These are phyloP conservation scores for Drosophila infuscata DNA, from an alignment of 2,888 invertebrate genomes.

Conservation along the genomic window DNA sequence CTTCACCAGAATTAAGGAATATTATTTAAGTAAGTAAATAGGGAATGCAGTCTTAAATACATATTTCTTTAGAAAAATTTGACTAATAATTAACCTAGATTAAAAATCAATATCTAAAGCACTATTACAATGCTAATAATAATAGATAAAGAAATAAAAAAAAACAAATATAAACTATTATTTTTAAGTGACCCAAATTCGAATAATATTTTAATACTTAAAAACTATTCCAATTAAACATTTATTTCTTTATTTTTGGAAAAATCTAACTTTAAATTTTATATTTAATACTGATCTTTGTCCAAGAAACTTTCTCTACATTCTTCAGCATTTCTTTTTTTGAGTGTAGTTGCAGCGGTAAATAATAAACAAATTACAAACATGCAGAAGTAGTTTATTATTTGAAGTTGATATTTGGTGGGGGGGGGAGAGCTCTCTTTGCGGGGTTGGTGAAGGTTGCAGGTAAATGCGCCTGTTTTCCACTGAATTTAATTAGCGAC, in stretches of 20 bases:
- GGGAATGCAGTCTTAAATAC: accelerated
- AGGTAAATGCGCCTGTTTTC: conserved; percentile 75
- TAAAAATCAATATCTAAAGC: neutral
- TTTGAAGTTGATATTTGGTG: conserved; percentile 22
- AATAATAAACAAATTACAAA: conserved; percentile 57
- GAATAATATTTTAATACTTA: too few relatives aligned
- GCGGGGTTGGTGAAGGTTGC: neutral
- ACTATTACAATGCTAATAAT: neutral
- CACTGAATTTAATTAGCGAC: conserved; percentile 80
- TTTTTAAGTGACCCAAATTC: neutral
- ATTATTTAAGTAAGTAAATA: neutral
- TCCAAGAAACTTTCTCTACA: neutral
- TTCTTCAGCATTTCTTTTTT: neutral
- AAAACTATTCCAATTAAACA: neutral
- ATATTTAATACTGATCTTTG: neutral
- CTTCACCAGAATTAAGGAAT: neutral
- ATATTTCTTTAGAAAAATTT: neutral
- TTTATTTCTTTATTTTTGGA: neutral
- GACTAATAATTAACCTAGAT: neutral
- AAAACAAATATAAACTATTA: accelerated
- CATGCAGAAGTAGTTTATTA: conserved; percentile 27
- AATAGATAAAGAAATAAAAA: neutral
- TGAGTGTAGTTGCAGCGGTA: conserved; percentile 12
- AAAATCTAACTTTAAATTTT: accelerated
- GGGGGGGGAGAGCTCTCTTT: conserved; percentile 7